Percentiles rank a stretch among this genome's conserved stretches.
Evolutionary conservation across 2,797 vertebrate species (phyloP).

Genomic region (Merluccius polli): DNA sequence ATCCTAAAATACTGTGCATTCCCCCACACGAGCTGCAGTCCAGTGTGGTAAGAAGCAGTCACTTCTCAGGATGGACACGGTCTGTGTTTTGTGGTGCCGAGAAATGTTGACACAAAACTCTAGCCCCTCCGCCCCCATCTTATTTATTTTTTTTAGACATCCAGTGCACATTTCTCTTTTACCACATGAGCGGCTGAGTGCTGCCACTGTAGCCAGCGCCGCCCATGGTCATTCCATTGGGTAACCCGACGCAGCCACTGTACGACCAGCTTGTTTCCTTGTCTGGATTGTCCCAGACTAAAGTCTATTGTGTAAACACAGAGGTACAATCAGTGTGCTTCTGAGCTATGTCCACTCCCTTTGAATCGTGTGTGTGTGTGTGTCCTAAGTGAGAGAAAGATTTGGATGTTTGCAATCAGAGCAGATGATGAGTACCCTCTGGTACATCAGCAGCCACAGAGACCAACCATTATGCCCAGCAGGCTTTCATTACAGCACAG

Average conservation of each 20-base stretch:
- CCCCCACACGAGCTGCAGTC: neutral
- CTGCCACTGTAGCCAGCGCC: conserved; percentile 17
- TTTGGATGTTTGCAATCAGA: conserved; percentile 70
- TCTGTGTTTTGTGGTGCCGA: conserved; percentile 32
- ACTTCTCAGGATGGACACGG: conserved; percentile 19
- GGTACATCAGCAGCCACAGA: conserved; percentile 62
- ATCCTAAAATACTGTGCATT: conserved; percentile 26
- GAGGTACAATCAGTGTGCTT: conserved; percentile 57
- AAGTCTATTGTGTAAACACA: conserved; percentile 59
- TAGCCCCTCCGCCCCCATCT: conserved; percentile 1
- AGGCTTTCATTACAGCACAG: conserved; percentile 70
- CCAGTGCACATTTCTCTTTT: conserved; percentile 21
- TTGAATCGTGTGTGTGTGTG: conserved; percentile 35
- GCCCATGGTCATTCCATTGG: conserved; percentile 30
- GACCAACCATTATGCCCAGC: conserved; percentile 73
- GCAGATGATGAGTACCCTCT: conserved; percentile 73
- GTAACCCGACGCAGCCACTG: conserved; percentile 46
- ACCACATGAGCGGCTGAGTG: conserved; percentile 30
- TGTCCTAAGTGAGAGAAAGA: conserved; percentile 15
- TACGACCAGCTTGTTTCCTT: conserved; percentile 41
- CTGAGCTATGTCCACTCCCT: conserved; percentile 61
- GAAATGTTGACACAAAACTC: conserved; percentile 39
- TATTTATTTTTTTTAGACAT: conserved; percentile 14
- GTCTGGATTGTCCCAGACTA: conserved; percentile 49
- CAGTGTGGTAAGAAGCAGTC: conserved; percentile 23